A percentile compares a stretch with the other conserved stretches of the same genome.
These are phyloP conservation scores for Pemphredon lugubris DNA, from an alignment of 2,888 invertebrate species.

Conservation along the genomic window DNA sequence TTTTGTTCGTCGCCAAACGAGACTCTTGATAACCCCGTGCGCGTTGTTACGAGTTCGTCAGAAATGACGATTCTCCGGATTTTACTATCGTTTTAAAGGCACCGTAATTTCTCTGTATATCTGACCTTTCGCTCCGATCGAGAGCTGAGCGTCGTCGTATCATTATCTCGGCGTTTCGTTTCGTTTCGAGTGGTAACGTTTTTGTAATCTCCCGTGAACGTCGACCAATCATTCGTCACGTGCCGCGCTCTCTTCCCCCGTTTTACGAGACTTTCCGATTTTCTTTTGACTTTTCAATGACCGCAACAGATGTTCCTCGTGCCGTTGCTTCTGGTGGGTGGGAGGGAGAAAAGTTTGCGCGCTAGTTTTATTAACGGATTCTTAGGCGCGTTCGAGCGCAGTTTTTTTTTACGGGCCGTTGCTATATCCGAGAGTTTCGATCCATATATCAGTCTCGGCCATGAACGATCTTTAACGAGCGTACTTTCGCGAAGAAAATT, in stretches of 20 bases:
- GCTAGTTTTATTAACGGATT: slow-evolving; percentile 33
- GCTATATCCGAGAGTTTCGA: slow-evolving; percentile 13
- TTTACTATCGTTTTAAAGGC: slow-evolving; percentile 27
- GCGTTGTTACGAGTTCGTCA: slow-evolving; percentile 43
- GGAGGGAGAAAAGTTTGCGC: slow-evolving; percentile 7
- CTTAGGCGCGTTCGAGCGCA: slow-evolving; percentile 8
- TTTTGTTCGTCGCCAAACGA: not conserved
- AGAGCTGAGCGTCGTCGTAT: too few species aligned
- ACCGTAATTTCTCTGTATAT: slow-evolving; percentile 11
- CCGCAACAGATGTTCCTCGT: slow-evolving; percentile 53
- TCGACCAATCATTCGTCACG: slow-evolving; percentile 48
- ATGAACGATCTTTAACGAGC: slow-evolving; percentile 27
- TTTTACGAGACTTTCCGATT: slow-evolving; percentile 54
- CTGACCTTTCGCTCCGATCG: slow-evolving; percentile 3
- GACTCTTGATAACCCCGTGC: not conserved
- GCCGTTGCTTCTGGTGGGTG: not conserved
- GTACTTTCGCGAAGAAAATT: slow-evolving; percentile 28
- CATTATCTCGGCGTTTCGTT: not conserved
- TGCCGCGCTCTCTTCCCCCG: slow-evolving; percentile 31
- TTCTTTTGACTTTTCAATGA: slow-evolving; percentile 57
- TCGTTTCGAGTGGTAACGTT: not conserved
- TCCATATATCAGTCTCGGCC: not conserved
- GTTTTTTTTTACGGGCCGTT: slow-evolving; percentile 27
- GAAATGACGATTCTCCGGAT: slow-evolving; percentile 26
- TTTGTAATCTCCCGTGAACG: slow-evolving; percentile 23